Conservation (phyloP, 2,888 invertebrate genomes). For the Drosophila paucipuncta region DNA sequence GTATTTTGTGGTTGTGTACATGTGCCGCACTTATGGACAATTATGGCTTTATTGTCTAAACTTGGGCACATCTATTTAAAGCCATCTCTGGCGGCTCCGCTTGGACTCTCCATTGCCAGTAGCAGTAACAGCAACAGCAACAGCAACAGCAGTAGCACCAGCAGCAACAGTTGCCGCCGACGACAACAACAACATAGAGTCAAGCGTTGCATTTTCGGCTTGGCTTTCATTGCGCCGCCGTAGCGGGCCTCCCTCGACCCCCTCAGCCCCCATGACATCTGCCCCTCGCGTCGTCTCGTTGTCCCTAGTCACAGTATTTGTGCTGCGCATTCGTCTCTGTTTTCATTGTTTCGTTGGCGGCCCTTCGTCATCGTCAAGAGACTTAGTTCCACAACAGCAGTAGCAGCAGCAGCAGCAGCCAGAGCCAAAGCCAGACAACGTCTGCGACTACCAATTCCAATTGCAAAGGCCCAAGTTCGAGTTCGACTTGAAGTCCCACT, state of each 20-base stretch:
- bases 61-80: constrained; percentile 82
- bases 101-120: constrained; percentile 34
- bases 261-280: not conserved
- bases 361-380: constrained; percentile 79
- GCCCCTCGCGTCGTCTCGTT: not conserved
- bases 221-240: constrained; percentile 80
- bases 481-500: constrained; percentile 7
- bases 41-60: constrained; percentile 81
- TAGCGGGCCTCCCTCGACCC: constrained; percentile 47
- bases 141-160: constrained; percentile 3
- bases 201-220: constrained; percentile 81
- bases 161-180: constrained; percentile 9
- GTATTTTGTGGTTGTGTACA: constrained; percentile 17
- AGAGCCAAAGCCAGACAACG: constrained; percentile 29
- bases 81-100: constrained; percentile 60
- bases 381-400: constrained; percentile 21
- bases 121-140: not conserved
- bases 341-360: constrained; percentile 77
- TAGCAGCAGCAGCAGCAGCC: not conserved
- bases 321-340: constrained; percentile 26
- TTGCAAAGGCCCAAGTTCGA: constrained; percentile 21
- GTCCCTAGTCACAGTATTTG: constrained; percentile 43
- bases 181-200: constrained; percentile 37
- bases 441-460: constrained; percentile 44
- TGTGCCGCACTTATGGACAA: constrained; percentile 75